Base-by-base conservation (phyloP, 2,797 vertebrate genomes). In the Neolamprologus multifasciatus region DNA sequence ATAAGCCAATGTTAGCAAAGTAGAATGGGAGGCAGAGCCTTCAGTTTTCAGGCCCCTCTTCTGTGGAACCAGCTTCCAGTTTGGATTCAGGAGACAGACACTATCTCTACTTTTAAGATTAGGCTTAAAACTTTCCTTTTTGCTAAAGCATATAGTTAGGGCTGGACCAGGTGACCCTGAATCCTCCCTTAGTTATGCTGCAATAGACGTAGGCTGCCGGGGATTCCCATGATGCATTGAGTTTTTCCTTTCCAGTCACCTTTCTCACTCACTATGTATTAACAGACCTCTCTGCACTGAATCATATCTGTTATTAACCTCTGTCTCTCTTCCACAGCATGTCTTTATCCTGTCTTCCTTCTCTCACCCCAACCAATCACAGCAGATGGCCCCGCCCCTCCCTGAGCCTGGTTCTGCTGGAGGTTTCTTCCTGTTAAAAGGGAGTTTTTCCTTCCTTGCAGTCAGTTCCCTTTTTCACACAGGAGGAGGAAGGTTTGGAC, bases 281-380 rank as follows among this genome's bases (percentile, higher is more conserved):
- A 55, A 55, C 0, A 55, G 52, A 55, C 52, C 12, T 55, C 7
- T 5, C 52, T 55, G 12, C 0, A 55, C 0, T 14, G 52, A 55
- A 55, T 55, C 23, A 8, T 3, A 3, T 0, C 0, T 54, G 2
- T 54, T 54, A 54, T 54, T 13, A 23, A 23, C 0, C 52, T 54
- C 21, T 13, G 12, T 0, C 21, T 54, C 52, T 54, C 52, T 54
- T 54, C 21, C 21, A 54, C 21, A 54, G 21, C 7, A 23, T 2
- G 2, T 3, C 51, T 52, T 52, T 0, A 4, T 52, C 51, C 10
- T 2, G 51, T 52, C 6, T 54, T 54, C 11, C 6, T 54, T 0
- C 51, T 54, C 2, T 54, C 11, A 1, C n/a, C 51, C 51, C 0
- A 23, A 23, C n/a, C 9, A 0, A 0, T n/a, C 2, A 0, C n/a